Evolutionary conservation across 2,888 invertebrate species (phyloP).

Genomic region (Deilephila elpenor): DNA sequence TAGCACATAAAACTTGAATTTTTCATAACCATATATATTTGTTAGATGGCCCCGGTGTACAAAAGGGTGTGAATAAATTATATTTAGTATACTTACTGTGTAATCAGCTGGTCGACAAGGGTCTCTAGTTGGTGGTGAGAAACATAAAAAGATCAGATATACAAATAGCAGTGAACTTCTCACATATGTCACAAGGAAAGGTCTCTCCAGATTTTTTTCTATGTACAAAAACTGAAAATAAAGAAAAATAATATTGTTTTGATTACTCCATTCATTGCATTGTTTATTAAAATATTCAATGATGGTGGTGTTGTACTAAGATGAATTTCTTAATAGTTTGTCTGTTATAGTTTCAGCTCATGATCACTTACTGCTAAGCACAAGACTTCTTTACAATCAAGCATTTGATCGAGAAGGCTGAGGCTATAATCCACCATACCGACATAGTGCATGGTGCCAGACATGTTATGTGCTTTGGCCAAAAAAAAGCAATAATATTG

Average conservation of each 20-base stretch:
- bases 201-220: slow-evolving; percentile 94
- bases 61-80: not conserved
- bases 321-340: too few relatives aligned
- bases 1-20: not conserved
- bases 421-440: too few relatives aligned
- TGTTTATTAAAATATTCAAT: not conserved
- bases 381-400: too few relatives aligned
- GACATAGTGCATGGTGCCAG: too few relatives aligned
- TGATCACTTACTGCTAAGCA: too few relatives aligned
- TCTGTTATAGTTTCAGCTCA: too few relatives aligned
- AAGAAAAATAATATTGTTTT: slow-evolving; percentile 39
- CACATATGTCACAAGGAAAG: slow-evolving; percentile 97
- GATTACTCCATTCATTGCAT: not conserved
- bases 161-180: slow-evolving; percentile 97
- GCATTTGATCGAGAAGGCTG: too few relatives aligned
- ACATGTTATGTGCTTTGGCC: too few relatives aligned
- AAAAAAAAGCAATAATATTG: too few relatives aligned
- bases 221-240: slow-evolving; percentile 92
- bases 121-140: slow-evolving; percentile 95
- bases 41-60: too few relatives aligned
- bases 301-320: too few relatives aligned
- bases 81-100: slow-evolving; percentile 82
- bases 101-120: slow-evolving; percentile 91
- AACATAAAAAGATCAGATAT: slow-evolving; percentile 94
- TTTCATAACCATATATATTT: too few relatives aligned